Base-by-base conservation (phyloP, 1,140 invertebrate species). In the Anadara kagoshimensis region DNA sequence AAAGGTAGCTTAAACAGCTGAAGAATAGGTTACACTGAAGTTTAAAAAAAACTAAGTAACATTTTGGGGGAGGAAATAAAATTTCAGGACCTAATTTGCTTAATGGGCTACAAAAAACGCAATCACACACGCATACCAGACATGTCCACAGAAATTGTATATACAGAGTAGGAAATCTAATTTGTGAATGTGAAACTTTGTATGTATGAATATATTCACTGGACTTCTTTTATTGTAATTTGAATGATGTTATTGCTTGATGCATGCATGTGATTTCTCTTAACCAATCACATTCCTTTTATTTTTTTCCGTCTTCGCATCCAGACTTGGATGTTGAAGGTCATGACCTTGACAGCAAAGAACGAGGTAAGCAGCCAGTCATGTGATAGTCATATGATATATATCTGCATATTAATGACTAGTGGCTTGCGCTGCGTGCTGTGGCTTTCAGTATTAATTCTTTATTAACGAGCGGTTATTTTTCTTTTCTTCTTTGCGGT, bases 291-390 rank as follows among this genome's bases (percentile, higher is more conserved):
- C 29, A 47, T 58, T 12, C 36, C 57, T 44, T 71, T 57, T 57
- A 22, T 26, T 56, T 26, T 26, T 65, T 77, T 59, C n/a, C 65
- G 57, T 18, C 66, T 65, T 73, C 59, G 69, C 75, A 56, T 77
- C 72, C 76, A 78, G 76, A 78, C 59, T 51, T 75, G 76, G 76
- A 78, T 78, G 72, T 74, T 69, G 72, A 74, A 69, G 76, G 59
- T 44, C 53, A 69, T 51, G 49, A 51, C 29, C 36, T 36, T 36
- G 29, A 64, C 61, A 56, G 49, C 54, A 44, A 56, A 41, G 36
- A 58, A 47, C 63, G 66, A 78, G 76, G 76, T 75, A 79, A 79
- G 77, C 49, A n/a, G 54, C 53, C 45, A 41, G 20, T 72, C 61
- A 72, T 45, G 29, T 62, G 68, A 69, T 47, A 47, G 66, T 73